Conservation (phyloP, 2,113 vertebrate species). For the Channa argus region DNA sequence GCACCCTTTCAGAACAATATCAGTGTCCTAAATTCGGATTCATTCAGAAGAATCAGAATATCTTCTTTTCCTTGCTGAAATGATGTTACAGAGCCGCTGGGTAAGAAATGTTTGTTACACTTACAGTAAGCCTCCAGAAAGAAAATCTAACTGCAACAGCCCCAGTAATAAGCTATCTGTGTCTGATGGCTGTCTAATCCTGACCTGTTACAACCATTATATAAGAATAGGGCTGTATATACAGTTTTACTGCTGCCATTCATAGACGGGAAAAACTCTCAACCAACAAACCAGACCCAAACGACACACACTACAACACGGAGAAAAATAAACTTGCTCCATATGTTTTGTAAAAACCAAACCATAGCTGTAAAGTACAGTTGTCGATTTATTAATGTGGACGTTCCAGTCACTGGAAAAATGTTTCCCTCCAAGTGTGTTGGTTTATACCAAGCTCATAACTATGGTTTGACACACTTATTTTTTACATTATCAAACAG, state of each 20-base stretch:
- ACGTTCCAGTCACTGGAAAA: conserved; percentile 61
- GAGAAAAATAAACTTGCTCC: conserved; percentile 56
- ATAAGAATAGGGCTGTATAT: conserved; percentile 24
- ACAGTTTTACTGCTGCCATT: conserved; percentile 59
- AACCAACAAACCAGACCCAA: conserved; percentile 41
- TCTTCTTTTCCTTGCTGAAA: conserved; percentile 12
- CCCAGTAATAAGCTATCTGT: conserved; percentile 24
- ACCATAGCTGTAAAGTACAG: conserved; percentile 32
- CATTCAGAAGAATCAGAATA: conserved; percentile 16
- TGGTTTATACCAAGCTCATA: conserved; percentile 59
- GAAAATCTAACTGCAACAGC: not conserved
- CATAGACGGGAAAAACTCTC: conserved; percentile 30
- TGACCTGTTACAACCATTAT: conserved; percentile 29
- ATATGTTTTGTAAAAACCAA: conserved; percentile 51
- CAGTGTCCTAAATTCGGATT: conserved; percentile 24
- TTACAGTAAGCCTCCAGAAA: conserved; percentile 19
- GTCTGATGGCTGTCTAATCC: not conserved
- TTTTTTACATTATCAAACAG: conserved; percentile 56
- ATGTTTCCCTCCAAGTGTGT: conserved; percentile 6
- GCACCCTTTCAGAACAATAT: conserved; percentile 30
- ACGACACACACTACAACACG: conserved; percentile 55
- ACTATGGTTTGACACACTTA: conserved; percentile 69
- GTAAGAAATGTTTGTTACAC: conserved; percentile 27
- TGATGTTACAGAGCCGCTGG: conserved; percentile 42
- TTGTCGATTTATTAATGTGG: conserved; percentile 61